phyloP scores from a whole-genome alignment of 92 coral and sea anemone genomes.

The Blastomussa wellsi region DNA sequence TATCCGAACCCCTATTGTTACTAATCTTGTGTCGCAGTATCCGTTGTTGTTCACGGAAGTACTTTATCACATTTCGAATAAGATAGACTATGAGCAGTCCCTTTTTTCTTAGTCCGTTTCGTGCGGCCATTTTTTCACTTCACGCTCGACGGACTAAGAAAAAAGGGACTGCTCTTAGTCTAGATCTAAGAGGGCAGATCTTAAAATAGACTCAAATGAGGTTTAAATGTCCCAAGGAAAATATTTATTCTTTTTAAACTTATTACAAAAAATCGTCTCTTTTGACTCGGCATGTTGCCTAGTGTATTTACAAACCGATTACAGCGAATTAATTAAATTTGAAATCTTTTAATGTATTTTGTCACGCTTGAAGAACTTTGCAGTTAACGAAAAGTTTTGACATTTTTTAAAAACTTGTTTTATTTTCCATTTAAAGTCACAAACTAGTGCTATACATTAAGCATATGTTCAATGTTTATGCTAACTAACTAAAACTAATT shows the following conservation, averaged over 20 bases:
- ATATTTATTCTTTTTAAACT: conserved; percentile 2
- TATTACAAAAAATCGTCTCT: neutral
- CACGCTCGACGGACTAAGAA: no score
- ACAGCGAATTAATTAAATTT: neutral
- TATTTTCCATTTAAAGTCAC: neutral
- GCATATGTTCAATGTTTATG: neutral
- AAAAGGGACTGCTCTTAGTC: no score
- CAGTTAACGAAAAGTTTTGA: neutral
- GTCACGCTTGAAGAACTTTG: conserved; percentile 10
- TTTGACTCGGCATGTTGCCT: conserved; percentile 4
- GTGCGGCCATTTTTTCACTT: no score
- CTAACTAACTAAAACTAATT: neutral
- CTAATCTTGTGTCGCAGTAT: no score
- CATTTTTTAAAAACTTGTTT: neutral
- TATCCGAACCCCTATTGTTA: no score
- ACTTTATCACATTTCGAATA: no score
- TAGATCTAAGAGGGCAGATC: neutral
- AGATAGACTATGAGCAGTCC: no score
- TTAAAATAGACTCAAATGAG: neutral
- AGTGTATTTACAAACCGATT: conserved; percentile 15
- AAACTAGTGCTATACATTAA: neutral
- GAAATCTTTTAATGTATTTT: neutral
- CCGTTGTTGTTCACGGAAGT: no score
- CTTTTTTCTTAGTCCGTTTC: no score
- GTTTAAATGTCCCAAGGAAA: neutral